Percentiles rank a stretch among this genome's conserved stretches.
Conservation (phyloP, 1,140 invertebrate genomes). For the Drosophila rufa region DNA sequence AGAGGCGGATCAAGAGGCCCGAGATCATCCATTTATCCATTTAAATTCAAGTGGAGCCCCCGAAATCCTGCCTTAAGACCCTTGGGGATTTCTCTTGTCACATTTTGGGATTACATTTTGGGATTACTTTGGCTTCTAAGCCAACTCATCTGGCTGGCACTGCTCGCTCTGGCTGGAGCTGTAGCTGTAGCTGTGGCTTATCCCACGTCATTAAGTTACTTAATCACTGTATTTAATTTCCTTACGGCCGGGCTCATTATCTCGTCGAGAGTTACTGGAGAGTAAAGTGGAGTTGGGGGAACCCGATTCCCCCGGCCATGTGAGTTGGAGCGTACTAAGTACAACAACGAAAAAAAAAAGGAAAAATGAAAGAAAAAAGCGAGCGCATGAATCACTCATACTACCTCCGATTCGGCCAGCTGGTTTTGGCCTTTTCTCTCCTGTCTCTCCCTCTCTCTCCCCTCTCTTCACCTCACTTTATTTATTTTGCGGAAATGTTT, state of each 20-base stretch:
- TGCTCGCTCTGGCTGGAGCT: not conserved
- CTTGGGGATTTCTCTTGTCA: slow-evolving; percentile 17
- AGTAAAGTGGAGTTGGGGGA: slow-evolving; percentile 17
- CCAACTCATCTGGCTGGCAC: slow-evolving; percentile 8
- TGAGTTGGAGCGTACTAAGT: slow-evolving; percentile 74
- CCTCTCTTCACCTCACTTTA: slow-evolving; percentile 26
- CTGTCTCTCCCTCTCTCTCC: not conserved
- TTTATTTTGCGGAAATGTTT: slow-evolving; percentile 75
- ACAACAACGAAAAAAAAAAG: slow-evolving; percentile 1
- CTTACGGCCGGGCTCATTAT: slow-evolving; percentile 73
- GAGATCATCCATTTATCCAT: slow-evolving; percentile 28
- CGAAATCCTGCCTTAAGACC: slow-evolving; percentile 15
- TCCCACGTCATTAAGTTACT: slow-evolving; percentile 82
- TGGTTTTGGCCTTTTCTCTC: slow-evolving; percentile 47
- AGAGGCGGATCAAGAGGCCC: slow-evolving; percentile 33
- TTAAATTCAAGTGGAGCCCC: slow-evolving; percentile 20
- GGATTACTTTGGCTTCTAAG: slow-evolving; percentile 17
- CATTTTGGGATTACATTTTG: slow-evolving; percentile 39
- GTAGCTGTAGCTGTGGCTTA: slow-evolving; percentile 40
- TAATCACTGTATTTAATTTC: slow-evolving; percentile 83
- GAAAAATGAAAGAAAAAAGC: slow-evolving; percentile 35
- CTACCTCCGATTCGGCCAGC: slow-evolving; percentile 56
- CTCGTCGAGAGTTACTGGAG: slow-evolving; percentile 52
- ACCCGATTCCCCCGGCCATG: slow-evolving; percentile 41
- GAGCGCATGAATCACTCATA: slow-evolving; percentile 75